Evolutionary conservation across 92 coral and sea anemone genomes (phyloP), one percentile per base, ranked within the genome.

Genomic region (Plumapathes pennacea): DNA sequence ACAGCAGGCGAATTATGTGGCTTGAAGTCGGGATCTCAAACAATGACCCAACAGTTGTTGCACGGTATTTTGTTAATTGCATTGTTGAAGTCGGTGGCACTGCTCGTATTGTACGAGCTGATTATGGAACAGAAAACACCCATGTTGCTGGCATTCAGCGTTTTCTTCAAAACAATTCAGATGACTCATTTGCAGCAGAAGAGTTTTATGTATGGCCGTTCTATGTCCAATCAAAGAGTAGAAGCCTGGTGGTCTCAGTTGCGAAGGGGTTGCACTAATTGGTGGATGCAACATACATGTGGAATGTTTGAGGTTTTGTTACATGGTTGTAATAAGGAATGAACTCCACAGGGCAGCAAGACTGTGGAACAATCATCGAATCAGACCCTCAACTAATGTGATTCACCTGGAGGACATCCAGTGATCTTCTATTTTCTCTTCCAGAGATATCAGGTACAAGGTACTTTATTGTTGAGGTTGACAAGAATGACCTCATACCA

Each of bases 351-450:
- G 82, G 21, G 37, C 42, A 34, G 81, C 76, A 72, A 43, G 71
- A 47, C 77, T 72, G 41, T 81, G 81, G 77, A 73, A 81, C 72
- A 74, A 60, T 36, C 82, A 81, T 21, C 48, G 43, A 19, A 81
- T 73, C 25, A 74, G 88, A 59, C 82, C 82, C 17, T 67, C 69
- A 19, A 24, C 28, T 55, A 74, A 74, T 5, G 54, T 25, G 60
- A 74, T 21, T 81, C 82, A 50, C 88, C 88, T 32, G 57, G 59
- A 15, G 82, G 82, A 52, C 68, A 78, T 19, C 77, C 73, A 2
- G 80, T n/a, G 82, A 81, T 61, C 5, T 74, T 25, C 57, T 60
- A 20, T 81, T 31, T 56, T 61, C 39, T 26, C 73, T 81, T 68
- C 88, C 88, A 37, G 74, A 81, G 64, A 20, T 50, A 39, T 64